Evolutionary conservation across 2,797 vertebrate genomes (phyloP), one percentile per base, ranked within the genome.

Genomic region (Hypotaenidia okinawae): DNA sequence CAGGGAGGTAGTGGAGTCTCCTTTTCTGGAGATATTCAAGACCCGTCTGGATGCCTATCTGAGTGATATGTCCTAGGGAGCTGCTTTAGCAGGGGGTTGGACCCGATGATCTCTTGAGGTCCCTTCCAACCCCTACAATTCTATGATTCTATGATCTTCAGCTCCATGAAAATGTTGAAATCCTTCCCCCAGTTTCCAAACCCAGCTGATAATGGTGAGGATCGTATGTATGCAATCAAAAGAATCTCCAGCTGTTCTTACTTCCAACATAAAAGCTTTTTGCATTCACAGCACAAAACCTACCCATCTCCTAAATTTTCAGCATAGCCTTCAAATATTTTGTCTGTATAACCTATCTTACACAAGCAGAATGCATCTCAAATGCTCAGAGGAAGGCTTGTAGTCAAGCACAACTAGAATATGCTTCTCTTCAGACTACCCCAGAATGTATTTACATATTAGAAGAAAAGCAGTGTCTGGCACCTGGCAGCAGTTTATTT

Each of bases 141-240:
- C 37, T 37, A 10, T 37, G 37, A 37, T 37, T 37, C 37, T 37
- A 37, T 37, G 37, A 37, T 35, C 5, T 2, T 6, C 45, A 78
- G 35, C 11, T 33, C 17, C 12, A 25, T 6, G 37, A 83, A 84
- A 77, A 82, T 43, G 11, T 43, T 57, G 9, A 49, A 39, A 55
- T 66, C 69, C 33, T 74, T 32, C 23, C 10, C 80, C 16, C 32
- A 13, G 14, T 81, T 93, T 78, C 67, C 52, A 92, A 78, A 51
- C 4, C 4, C 19, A 78, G 30, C 17, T 13, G 41, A 47, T 32
- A 66, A 51, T 1, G 5, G 32, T 18, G 33, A 76, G 51, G 27
- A 69, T 19, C 0, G 0, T 39, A 72, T 10, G 6, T 12, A n/a
- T 55, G 49, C 18, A 84, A n/a, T 21, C 45, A 41, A 28, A 91